Conservation (phyloP, 2,113 vertebrate species). For the Aleadryas rufinucha region DNA sequence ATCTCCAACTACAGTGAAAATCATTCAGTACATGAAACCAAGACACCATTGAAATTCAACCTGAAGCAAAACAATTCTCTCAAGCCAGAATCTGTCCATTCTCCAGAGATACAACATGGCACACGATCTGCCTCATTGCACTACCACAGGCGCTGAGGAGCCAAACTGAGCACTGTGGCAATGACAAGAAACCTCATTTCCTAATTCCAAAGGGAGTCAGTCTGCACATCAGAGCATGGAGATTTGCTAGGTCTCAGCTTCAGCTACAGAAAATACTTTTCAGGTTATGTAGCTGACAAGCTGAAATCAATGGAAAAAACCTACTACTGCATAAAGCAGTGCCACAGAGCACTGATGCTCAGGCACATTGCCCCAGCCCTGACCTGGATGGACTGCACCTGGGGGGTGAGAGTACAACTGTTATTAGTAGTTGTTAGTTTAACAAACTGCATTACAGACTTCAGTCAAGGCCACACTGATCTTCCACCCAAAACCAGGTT, state of each 20-base stretch:
- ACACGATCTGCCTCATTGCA: accelerated
- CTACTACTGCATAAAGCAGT: not conserved
- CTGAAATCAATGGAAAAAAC: not conserved
- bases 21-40: not conserved
- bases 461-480: not conserved
- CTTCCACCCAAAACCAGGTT: not conserved
- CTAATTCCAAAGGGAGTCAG: not conserved
- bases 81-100: not conserved
- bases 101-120: not conserved
- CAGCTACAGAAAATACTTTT: not conserved
- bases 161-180: not conserved
- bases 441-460: not conserved
- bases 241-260: not conserved
- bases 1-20: not conserved
- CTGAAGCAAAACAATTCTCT: not conserved
- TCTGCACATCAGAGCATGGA: not conserved
- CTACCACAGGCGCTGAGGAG: not conserved
- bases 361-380: not conserved
- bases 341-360: not conserved
- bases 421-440: slow-evolving; percentile 3
- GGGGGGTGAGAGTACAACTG: not conserved
- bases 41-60: not conserved
- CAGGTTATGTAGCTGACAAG: not conserved
- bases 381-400: not conserved
- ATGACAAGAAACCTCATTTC: not conserved